Percentiles rank a stretch among this genome's conserved stretches.
phyloP scores from a whole-genome alignment of 2,888 invertebrate species.

The Pollenia labialis region DNA sequence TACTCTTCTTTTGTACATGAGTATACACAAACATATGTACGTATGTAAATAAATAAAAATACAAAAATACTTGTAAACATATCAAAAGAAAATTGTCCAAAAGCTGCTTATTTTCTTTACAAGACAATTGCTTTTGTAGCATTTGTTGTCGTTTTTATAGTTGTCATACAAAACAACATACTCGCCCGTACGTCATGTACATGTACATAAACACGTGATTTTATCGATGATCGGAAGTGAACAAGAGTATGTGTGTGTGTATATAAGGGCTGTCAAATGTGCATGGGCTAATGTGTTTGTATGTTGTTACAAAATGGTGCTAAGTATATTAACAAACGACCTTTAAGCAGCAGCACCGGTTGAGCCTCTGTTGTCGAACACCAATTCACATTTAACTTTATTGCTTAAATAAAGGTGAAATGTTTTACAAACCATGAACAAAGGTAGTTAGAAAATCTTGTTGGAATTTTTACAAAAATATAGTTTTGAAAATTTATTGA shows the following conservation, averaged over 20 bases:
- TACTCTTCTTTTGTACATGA: too few relatives aligned
- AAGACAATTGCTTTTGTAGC: slow-evolving; percentile 15
- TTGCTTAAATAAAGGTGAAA: slow-evolving; percentile 43
- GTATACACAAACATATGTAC: too few relatives aligned
- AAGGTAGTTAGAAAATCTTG: neutral
- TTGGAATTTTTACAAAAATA: too few relatives aligned
- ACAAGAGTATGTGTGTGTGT: neutral
- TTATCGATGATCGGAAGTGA: slow-evolving; percentile 14
- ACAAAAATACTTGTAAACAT: slow-evolving; percentile 24
- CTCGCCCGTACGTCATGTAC: neutral
- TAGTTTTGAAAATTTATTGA: too few relatives aligned
- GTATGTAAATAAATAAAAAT: slow-evolving; percentile 11
- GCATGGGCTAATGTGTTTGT: slow-evolving; percentile 19
- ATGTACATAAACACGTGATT: slow-evolving; percentile 16
- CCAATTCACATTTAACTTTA: slow-evolving; percentile 46
- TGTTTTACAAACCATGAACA: neutral
- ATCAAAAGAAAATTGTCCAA: slow-evolving; percentile 55
- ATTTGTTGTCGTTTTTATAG: neutral
- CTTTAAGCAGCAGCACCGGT: slow-evolving; percentile 42
- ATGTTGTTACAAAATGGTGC: slow-evolving; percentile 63
- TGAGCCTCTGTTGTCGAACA: slow-evolving; percentile 49
- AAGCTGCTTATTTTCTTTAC: slow-evolving; percentile 43
- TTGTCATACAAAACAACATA: slow-evolving; percentile 21
- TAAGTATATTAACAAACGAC: slow-evolving; percentile 63
- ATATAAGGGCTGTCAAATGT: neutral